Evolutionary conservation across 2,888 invertebrate species (phyloP), one percentile per base, ranked within the genome.

Genomic region (Sesia apiformis): DNA sequence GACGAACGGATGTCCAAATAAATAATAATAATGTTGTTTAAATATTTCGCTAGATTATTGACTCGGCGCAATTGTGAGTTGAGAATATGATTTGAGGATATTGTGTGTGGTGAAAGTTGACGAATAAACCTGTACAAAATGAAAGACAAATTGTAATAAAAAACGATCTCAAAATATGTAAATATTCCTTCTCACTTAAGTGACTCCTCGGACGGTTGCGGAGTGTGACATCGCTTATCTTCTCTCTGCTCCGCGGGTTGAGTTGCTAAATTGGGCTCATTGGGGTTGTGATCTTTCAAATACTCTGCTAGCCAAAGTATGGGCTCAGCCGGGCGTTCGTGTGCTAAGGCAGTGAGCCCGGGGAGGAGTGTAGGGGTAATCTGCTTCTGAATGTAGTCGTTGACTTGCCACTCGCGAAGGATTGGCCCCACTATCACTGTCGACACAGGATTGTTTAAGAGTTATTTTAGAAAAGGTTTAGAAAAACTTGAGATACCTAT

Each of bases 401-500:
- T 88, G 0, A 94, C 91, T 63, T 92, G 91, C 65, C 91, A 91
- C 46, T 90, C 87, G 1, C 86, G 76, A 4, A 92, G 80, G 3
- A 95, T 75, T 0, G 96, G 95, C 58, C 97, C 96, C 53, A 95
- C 88, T 55, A 94, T 90, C 86, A 94, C 96, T 96, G 76, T 7
- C 6, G 40, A 52, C 41, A 46, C 4, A 46, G 23, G 4, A 46
- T 42, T 42, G 7, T 42, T 50, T 50, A 38, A 8, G 5, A 5
- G 23, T 8, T 8, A 50, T 0, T 42, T 42, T 42, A 23, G n/a
- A n/a, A n/a, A n/a, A n/a, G n/a, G n/a, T n/a, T n/a, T n/a, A n/a
- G n/a, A 23, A 23, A 23, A 23, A 23, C 23, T 23, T 23, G 23
- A 23, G 23, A 23, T 23, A 23, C 23, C 23, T 23, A 23, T 23